Base-by-base conservation (phyloP, 2,888 invertebrate species). In the Eutolmus rufibarbis region DNA sequence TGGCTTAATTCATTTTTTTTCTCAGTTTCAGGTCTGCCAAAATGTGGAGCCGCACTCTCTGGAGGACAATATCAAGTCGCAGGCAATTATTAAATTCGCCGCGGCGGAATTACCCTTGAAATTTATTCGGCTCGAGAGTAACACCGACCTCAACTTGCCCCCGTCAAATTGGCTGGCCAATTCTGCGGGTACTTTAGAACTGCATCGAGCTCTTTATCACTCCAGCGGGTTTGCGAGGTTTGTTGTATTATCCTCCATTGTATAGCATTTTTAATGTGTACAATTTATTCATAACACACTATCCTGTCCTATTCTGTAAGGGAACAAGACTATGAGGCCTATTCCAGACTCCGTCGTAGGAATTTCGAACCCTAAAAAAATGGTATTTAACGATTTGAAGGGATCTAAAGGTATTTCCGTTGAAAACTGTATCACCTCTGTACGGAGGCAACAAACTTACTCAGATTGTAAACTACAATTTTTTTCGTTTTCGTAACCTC, bases 161-260 rank as follows among this genome's bases (percentile, higher is more conserved):
- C 98, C 98, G 0, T 96, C 97, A 4, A 98, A 98, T 92, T 98
- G 98, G 97, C 88, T 96, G 51, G 96, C 96, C 86, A 96, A 96
- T 66, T 95, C 96, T 0, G 95, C 95, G 1, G 96, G 96, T 91
- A 95, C 96, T 1, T 96, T 96, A 93, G 97, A 97, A 0, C 91
- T 97, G 78, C 96, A 96, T 90, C 95, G 96, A 91, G 95, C 96
- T 8, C 93, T 96, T 88, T 95, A 96, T 16, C 94, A 95, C 89
- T 95, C 94, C n/a, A 94, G 95, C 77, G 96, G 96, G 0, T 95
- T 97, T 90, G 96, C 97, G 4, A 96, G 96, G 96, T 95, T 91
- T 90, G 23, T 74, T 46, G 3, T 16, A 46, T 14, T 46, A 4
- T 14, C 14, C 43, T 40, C 5, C n/a, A 66, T 28, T 66, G 0